phyloP scores from a whole-genome alignment of 2,113 vertebrate species.

The Electrona antarctica region DNA sequence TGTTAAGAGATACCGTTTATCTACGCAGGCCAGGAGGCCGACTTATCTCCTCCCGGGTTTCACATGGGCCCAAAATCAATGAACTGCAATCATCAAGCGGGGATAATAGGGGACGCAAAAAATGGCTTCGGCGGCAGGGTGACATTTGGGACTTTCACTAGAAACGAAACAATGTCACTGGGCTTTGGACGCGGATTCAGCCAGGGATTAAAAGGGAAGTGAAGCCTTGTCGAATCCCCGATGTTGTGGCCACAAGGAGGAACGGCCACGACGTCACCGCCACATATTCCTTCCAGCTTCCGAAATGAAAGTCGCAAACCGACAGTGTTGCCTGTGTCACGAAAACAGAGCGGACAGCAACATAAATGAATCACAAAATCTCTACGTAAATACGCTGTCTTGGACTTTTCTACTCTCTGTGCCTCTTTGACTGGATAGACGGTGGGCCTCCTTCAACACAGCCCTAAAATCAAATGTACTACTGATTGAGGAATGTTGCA shows the following conservation, averaged over 20 bases:
- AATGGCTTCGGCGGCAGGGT: slow-evolving; percentile 3
- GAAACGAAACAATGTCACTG: too few relatives aligned
- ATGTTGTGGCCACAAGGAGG: too few relatives aligned
- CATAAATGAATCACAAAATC: slow-evolving; percentile 45
- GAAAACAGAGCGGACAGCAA: slow-evolving; percentile 16
- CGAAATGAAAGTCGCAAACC: background rate
- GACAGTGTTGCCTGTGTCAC: background rate
- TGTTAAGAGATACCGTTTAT: background rate
- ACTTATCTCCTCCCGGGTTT: slow-evolving; percentile 25
- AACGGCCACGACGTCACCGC: background rate
- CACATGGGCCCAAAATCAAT: slow-evolving; percentile 15
- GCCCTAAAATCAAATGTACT: slow-evolving; percentile 26
- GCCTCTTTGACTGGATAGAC: slow-evolving; percentile 38
- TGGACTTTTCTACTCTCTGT: slow-evolving; percentile 48
- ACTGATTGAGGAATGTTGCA: slow-evolving; percentile 58
- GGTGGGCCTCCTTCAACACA: slow-evolving; percentile 27
- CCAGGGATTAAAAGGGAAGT: too few relatives aligned
- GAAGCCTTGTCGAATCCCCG: too few relatives aligned
- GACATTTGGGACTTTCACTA: too few relatives aligned
- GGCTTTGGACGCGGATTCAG: too few relatives aligned
- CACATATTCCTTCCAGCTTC: background rate
- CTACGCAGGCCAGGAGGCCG: slow-evolving; percentile 1
- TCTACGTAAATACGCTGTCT: background rate
- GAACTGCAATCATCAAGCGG: slow-evolving; percentile 22
- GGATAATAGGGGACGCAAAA: background rate